Evolutionary conservation across 2,113 vertebrate species (phyloP).

Genomic region (Marcusenius ussheri): DNA sequence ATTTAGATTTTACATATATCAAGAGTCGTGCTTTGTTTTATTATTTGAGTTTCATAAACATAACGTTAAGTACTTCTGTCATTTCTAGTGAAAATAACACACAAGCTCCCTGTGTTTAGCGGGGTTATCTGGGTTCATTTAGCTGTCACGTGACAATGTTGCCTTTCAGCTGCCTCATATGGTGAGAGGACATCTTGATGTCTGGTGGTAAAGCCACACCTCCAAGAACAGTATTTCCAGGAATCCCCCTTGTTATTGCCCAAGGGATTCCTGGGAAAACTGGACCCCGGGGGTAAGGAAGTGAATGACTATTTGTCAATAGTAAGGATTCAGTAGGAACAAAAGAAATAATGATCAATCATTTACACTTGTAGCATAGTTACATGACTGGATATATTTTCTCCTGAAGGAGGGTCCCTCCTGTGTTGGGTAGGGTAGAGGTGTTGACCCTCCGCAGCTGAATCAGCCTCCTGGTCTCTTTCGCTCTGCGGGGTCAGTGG

Average conservation of each 20-base stretch:
- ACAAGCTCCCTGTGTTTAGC: background rate
- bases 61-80: background rate
- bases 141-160: background rate
- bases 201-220: slow-evolving; percentile 69
- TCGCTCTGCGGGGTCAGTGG: background rate
- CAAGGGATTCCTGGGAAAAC: slow-evolving; percentile 99
- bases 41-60: background rate
- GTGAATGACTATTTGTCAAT: background rate
- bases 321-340: slow-evolving; percentile 3
- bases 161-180: background rate
- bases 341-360: background rate
- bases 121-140: background rate
- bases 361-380: background rate
- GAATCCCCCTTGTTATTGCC: slow-evolving; percentile 86
- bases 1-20: background rate
- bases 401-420: background rate
- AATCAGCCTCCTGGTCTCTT: background rate
- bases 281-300: slow-evolving; percentile 95
- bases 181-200: background rate
- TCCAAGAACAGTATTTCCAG: slow-evolving; percentile 99
- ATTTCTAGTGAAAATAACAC: background rate
- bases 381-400: background rate
- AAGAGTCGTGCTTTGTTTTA: background rate
- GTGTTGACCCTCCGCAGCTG: background rate
- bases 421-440: background rate